Evolutionary conservation across 2,113 vertebrate species (phyloP), one percentile per base, ranked within the genome.

Genomic region (Psittacus erithacus): DNA sequence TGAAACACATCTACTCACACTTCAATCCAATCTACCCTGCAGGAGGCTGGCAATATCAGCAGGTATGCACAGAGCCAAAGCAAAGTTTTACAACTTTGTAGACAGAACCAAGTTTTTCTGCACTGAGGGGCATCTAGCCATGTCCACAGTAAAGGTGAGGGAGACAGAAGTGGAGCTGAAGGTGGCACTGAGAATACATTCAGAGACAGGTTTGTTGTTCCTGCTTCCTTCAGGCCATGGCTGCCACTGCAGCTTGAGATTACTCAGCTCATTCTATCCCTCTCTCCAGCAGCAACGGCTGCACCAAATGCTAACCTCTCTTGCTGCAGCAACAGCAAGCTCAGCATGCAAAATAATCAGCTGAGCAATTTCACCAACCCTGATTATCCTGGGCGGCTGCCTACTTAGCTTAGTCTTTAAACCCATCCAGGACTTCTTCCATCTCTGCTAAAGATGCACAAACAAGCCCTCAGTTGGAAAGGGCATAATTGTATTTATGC

Each of bases 371-470:
- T 86, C 86, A 90, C 49, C 46, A 80, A 33, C 71, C 44, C 86
- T 95, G 76, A 90, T 93, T 93, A 94, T 76, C 79, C 86, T 90
- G 79, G 76, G 85, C 75, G 92, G 59, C 75, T 94, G 94, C 88
- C 86, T 90, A 24, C 46, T 92, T 53, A 67, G 75, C 93, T 94
- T 90, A 86, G 49, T 50, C 38, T 92, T 88, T 65, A 92, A 93
- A 90, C 18, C 27, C 86, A 80, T 77, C 79, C 82, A 95, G 53
- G 44, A 80, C 53, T 82, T 70, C 78, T 88, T 64, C 67, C 50
- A n/a, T 31, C 49, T 86, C 67, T 88, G 75, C 71, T 82, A 88
- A 73, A 60, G n/a, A 62, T 28, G 68, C 75, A n/a, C 44, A 69
- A 92, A 82, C 39, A 80, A 85, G 63, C 19, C 47, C 41, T 50